Base-by-base conservation (phyloP, 2,797 vertebrate genomes). In the Poeciliopsis paucimaculata region DNA sequence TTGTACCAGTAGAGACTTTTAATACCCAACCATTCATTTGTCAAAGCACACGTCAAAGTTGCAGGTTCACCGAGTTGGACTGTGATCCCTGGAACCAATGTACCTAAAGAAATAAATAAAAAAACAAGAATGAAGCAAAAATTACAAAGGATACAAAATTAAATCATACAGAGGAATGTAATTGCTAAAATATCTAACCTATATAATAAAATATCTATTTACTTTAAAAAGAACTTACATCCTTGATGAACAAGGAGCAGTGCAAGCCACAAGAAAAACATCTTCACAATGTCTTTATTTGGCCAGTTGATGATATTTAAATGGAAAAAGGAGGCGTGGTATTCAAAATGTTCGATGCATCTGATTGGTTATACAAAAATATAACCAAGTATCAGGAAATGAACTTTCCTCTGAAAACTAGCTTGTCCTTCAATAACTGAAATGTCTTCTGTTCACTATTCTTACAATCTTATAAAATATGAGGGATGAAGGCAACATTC, bases 1-100 rank as follows among this genome's bases (percentile, higher is more conserved):
- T 84, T 87, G 79, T 77, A 87, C 88, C 88, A 89, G 9, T 5
- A 0, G 45, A 87, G 0, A 11, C 1, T 0, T 26, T 0, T 47
- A 6, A 0, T 15, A n/a, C 0, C 43, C 1, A 31, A 11, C 39
- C n/a, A 16, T 1, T 2, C 2, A 6, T 7, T 0, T 0, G 12
- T 2, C 0, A 68, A 9, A 53, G 0, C 6, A 82, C 88, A 86
- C 0, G 39, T 66, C 7, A 89, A 43, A 1, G 57, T 82, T 16
- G 2, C 84, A 39, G 84, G 36, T 46, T 88, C 73, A 26, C 82
- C 74, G 4, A 73, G 62, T 15, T 36, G 28, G 75, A 73, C 80
- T 23, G 80, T 81, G 11, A 71, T 62, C 43, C 82, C 73, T 75
- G 84, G 71, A 76, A 53, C 13, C 46, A 84, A 55, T 0, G 76